Conservation (phyloP, 2,113 vertebrate species). For the Siphamia tubifer region DNA sequence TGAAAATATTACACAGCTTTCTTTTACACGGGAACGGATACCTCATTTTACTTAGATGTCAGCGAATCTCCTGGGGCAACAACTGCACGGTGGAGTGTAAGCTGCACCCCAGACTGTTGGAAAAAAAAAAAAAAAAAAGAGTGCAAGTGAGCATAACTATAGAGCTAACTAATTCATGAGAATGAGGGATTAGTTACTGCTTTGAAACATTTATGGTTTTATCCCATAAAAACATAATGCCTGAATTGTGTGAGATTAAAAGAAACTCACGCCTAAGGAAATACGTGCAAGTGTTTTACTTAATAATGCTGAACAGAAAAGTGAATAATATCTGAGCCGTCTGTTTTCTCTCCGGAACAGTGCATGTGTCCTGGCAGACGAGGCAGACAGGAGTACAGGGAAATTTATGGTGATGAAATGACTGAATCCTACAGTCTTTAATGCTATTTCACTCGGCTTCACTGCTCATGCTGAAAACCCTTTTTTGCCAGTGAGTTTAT, state of each 20-base stretch:
- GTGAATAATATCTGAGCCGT: background rate
- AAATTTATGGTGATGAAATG: slow-evolving; percentile 7
- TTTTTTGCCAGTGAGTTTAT: background rate
- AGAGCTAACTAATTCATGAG: slow-evolving; percentile 48
- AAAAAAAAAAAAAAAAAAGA: background rate
- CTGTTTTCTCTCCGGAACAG: background rate
- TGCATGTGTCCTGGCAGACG: background rate
- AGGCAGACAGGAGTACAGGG: background rate
- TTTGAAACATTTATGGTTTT: slow-evolving; percentile 40
- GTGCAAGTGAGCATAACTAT: slow-evolving; percentile 10
- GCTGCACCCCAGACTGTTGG: background rate
- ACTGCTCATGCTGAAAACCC: background rate
- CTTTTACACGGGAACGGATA: background rate
- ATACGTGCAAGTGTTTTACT: background rate
- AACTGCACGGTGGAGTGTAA: background rate
- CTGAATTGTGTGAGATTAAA: background rate
- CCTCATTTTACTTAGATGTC: slow-evolving; percentile 6
- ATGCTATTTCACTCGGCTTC: slow-evolving; percentile 4
- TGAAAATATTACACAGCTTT: slow-evolving; percentile 40
- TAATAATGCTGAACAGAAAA: background rate
- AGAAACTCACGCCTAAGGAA: slow-evolving; percentile 14
- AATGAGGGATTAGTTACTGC: slow-evolving; percentile 31
- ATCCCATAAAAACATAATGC: slow-evolving; percentile 22
- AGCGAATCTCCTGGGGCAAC: slow-evolving; percentile 21
- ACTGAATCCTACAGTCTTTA: background rate